A percentile compares a stretch with the other conserved stretches of the same genome.
phyloP scores from a whole-genome alignment of 2,888 invertebrate species.

The Sisyra nigra region DNA sequence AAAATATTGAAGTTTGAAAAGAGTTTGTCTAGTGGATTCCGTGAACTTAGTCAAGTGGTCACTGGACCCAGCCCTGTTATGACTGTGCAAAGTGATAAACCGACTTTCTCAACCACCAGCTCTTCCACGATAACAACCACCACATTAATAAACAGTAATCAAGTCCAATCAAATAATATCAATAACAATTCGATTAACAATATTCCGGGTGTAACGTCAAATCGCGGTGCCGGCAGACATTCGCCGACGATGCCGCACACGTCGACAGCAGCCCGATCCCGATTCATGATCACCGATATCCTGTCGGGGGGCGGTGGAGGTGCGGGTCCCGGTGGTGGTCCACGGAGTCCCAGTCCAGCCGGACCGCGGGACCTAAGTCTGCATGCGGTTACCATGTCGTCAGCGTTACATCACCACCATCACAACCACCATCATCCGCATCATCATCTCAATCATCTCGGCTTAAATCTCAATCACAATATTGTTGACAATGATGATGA shows the following conservation, averaged over 20 bases:
- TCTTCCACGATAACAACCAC: not conserved
- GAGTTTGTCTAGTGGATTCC: not conserved
- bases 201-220: not conserved
- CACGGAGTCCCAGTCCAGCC: constrained; percentile 32
- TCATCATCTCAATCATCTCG: constrained; percentile 15
- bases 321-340: constrained; percentile 37
- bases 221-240: constrained; percentile 19
- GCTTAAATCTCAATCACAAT: constrained; percentile 8
- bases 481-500: constrained; percentile 7
- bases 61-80: constrained; percentile 20
- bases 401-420: constrained; percentile 9
- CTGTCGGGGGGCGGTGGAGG: constrained; percentile 41
- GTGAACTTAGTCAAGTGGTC: not conserved
- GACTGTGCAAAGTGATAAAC: constrained; percentile 30
- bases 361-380: constrained; percentile 37
- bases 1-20: too few relatives aligned
- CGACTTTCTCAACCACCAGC: constrained; percentile 27
- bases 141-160: constrained; percentile 4
- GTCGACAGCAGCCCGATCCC: constrained; percentile 50
- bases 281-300: constrained; percentile 86
- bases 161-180: not conserved
- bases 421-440: constrained; percentile 12
- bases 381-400: constrained; percentile 21
- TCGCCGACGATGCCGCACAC: constrained; percentile 28
- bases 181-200: not conserved